These are phyloP conservation scores for Pristiophorus japonicus DNA, from an alignment of 2,113 vertebrate species.

Conservation along the genomic window DNA sequence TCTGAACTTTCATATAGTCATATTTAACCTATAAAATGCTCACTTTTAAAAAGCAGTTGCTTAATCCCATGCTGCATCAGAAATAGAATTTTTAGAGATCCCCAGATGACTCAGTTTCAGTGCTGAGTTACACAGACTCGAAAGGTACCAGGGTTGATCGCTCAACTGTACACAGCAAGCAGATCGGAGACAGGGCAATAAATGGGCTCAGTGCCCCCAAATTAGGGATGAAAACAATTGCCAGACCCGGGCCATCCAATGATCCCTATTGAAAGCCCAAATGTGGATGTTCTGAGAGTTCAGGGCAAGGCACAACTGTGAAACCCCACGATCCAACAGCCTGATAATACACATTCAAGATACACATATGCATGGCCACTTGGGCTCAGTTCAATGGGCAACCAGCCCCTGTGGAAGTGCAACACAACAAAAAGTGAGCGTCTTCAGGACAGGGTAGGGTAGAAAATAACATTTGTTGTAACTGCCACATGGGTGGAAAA, in stretches of 20 bases:
- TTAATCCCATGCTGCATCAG: not conserved
- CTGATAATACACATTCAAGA: not conserved
- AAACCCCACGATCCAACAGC: not conserved
- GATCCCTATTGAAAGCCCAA: not conserved
- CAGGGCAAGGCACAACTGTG: not conserved
- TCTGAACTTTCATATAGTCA: not conserved
- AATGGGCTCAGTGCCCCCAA: not conserved
- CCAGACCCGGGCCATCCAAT: not conserved
- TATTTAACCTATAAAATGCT: not conserved
- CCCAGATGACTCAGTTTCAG: not conserved
- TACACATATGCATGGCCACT: not conserved
- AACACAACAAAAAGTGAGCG: not conserved
- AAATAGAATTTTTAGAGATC: not conserved
- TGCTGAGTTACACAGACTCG: not conserved
- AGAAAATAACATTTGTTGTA: not conserved
- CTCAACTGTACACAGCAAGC: not conserved
- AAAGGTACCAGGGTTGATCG: not conserved
- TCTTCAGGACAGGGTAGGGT: not conserved
- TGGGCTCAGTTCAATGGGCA: not conserved
- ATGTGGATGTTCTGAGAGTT: not conserved
- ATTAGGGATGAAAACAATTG: not conserved
- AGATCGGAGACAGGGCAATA: not conserved
- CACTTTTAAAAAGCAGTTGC: not conserved
- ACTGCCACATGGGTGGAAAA: not conserved
- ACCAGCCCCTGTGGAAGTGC: not conserved